Evolutionary conservation across 2,888 invertebrate genomes (phyloP), one percentile per base, ranked within the genome.

Genomic region (Lithophane leautieri): DNA sequence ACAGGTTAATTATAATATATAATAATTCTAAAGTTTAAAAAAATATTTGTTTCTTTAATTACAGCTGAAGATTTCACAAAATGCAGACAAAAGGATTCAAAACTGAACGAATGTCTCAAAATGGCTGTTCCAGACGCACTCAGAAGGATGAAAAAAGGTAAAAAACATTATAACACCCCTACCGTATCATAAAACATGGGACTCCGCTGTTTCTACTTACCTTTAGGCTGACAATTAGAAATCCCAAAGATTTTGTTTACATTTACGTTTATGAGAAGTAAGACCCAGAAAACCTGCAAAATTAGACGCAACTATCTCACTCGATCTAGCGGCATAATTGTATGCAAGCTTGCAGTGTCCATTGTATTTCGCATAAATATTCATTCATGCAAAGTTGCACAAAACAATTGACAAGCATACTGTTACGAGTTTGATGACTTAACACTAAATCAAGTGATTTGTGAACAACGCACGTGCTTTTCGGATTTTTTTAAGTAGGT

Each of bases 51-150:
- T 50, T 77, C 22, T 56, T 50, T 85, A 78, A 65, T 95, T 94
- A 52, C 95, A 97, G 97, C 97, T 52, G 95, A 94, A 54, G 93
- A 94, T 87, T 97, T 97, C 92, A 95, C 93, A 65, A 94, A 94
- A 87, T 98, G 98, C 88, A 94, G 96, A 65, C 96, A 96, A 82
- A 94, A 92, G 44, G 97, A 97, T 85, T 92, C 95, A 0, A 95
- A 97, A 80, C 94, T 97, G 54, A 96, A 97, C 88, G 96, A 97
- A 65, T 98, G 98, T 80, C 92, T 98, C 34, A 95, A 95, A 76
- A 89, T 92, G 40, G 97, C 97, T 0, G 97, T 97, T 0, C 97
- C 96, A 8, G 96, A 97, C 63, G 97, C 97, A 0, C 91, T 97
- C 0, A 89, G 94, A 56, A 93, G 96, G 62, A 95, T 98, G 90